Conservation (phyloP, 2,888 invertebrate genomes). For the Drosophila anomalipes region DNA sequence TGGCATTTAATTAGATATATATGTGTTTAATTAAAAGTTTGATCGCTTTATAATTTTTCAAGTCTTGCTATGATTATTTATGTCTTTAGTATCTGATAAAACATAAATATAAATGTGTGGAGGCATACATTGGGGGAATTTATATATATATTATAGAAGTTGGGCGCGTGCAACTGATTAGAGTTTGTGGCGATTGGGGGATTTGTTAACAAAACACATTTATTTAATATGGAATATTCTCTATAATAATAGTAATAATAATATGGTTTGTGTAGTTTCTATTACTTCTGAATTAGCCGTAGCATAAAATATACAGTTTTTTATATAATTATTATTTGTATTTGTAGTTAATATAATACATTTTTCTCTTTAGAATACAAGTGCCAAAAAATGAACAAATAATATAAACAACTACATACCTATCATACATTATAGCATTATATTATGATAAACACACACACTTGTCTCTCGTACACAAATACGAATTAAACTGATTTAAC, state of each 20-base stretch:
- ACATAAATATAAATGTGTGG: neutral
- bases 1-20: neutral
- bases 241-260: conserved; percentile 66
- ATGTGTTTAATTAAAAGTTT: neutral
- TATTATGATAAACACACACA: conserved; percentile 60
- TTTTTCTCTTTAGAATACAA: conserved; percentile 55
- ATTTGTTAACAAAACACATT: conserved; percentile 67
- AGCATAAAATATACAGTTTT: conserved; percentile 65
- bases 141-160: neutral
- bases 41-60: neutral
- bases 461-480: conserved; percentile 49
- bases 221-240: conserved; percentile 73
- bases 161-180: conserved; percentile 44
- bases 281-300: conserved; percentile 59
- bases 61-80: neutral
- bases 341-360: conserved; percentile 75
- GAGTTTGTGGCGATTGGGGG: conserved; percentile 16
- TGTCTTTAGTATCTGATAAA: neutral
- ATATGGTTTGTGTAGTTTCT: conserved; percentile 49
- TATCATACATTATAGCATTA: conserved; percentile 1
- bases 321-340: conserved; percentile 62
- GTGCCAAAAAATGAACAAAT: conserved; percentile 70
- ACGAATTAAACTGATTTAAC: conserved; percentile 21
- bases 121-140: neutral
- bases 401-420: conserved; percentile 61